phyloP scores from a whole-genome alignment of 30 jellyfish, hydroid and myxozoan genomes.

The Cassiopea xamachana region DNA sequence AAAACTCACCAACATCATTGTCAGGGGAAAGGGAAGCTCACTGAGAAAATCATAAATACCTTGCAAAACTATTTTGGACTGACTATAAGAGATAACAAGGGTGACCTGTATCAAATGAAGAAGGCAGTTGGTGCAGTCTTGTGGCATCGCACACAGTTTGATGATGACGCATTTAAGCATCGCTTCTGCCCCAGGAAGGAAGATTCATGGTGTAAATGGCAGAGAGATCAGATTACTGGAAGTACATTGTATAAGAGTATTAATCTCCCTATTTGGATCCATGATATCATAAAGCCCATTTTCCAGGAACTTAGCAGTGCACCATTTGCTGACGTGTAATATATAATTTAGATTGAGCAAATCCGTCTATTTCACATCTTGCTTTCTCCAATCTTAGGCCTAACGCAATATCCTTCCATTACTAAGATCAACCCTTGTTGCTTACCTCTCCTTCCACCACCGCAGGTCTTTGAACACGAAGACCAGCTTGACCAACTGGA shows the following conservation, averaged over 20 bases:
- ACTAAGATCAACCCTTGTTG: too few species aligned
- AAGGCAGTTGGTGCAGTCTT: conserved; percentile 48
- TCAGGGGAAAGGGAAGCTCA: conserved; percentile 63
- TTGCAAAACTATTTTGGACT: conserved; percentile 21
- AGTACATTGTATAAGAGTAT: too few species aligned
- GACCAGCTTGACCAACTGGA: too few species aligned
- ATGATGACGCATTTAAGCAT: conserved; percentile 13
- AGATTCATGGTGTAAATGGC: background rate
- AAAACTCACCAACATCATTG: conserved; percentile 46
- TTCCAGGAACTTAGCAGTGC: background rate
- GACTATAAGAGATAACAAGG: conserved; percentile 13
- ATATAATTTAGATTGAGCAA: too few species aligned
- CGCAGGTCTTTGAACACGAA: too few species aligned
- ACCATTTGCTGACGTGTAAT: too few species aligned
- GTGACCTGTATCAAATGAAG: conserved; percentile 30
- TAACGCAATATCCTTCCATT: too few species aligned
- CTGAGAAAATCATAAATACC: conserved; percentile 45
- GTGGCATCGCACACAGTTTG: conserved; percentile 35
- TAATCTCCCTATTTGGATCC: background rate
- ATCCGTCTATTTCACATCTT: too few species aligned
- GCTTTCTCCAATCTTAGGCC: too few species aligned
- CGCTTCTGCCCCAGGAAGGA: conserved; percentile 56
- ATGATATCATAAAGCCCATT: background rate
- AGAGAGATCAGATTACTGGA: background rate
- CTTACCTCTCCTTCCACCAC: too few species aligned